These are phyloP conservation scores for Odontocerum albicorne DNA, from an alignment of 2,888 invertebrate species.

Conservation along the genomic window DNA sequence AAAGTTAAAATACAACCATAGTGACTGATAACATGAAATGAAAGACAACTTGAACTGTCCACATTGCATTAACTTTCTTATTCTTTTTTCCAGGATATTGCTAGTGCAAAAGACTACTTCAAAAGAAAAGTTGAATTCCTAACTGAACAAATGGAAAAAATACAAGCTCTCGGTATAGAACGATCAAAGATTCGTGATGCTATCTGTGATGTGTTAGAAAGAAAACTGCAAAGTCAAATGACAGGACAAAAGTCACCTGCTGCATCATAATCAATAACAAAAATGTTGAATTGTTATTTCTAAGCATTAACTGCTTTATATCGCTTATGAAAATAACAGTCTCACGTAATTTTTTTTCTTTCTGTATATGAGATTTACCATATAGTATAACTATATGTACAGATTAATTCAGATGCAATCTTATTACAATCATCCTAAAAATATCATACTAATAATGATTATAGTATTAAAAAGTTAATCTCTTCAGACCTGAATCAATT, in stretches of 20 bases:
- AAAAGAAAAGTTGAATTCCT: constrained; percentile 89
- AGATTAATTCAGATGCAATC: no score
- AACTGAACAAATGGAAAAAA: constrained; percentile 92
- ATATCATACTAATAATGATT: no score
- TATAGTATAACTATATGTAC: background rate
- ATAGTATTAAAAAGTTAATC: no score
- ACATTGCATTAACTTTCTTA: no score
- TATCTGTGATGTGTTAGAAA: constrained; percentile 74
- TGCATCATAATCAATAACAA: constrained; percentile 42
- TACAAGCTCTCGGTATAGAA: constrained; percentile 79
- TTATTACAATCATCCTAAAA: no score
- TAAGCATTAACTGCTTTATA: background rate
- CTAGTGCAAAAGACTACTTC: constrained; percentile 88
- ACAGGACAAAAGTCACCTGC: constrained; percentile 47
- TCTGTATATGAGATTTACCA: no score
- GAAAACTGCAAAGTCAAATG: constrained; percentile 64
- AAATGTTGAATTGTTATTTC: background rate
- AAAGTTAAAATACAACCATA: no score
- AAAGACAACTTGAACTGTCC: no score
- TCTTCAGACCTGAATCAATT: no score
- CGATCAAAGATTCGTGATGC: constrained; percentile 82
- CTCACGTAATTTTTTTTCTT: no score
- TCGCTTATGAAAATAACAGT: no score
- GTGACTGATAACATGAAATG: no score
- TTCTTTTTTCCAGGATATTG: constrained; percentile 63